Base-by-base conservation (phyloP, 2,113 vertebrate species). In the Cottus gobio region DNA sequence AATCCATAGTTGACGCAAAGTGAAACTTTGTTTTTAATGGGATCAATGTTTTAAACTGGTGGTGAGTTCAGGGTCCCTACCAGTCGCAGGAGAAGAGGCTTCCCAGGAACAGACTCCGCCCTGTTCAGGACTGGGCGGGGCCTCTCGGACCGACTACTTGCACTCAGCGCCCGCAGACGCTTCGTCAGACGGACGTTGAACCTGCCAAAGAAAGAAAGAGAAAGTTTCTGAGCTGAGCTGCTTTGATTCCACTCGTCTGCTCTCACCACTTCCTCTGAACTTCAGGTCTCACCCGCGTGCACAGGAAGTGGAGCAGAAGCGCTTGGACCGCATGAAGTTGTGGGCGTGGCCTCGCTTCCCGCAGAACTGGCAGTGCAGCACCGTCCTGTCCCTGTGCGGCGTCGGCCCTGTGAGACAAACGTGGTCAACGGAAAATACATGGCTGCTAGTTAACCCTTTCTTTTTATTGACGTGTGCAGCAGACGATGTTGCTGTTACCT, bases 281-380 rank as follows among this genome's bases (percentile, higher is more conserved):
- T 3, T 34, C 34, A 34, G 24, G 46, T 10, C 90, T 91, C 84
- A 95, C 98, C 98, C 97, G 90, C 98, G 98, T 60, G 98, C 97
- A 93, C 98, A 99, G 71, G 97, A 97, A 80, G 96, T 97, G 76
- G 98, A 98, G 90, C 98, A 99, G 96, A 99, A 99, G 80, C 98
- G 96, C 66, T 98, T 99, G 84, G 98, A 99, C 70, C 97, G 93
- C 67, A 96, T 94, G 94, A 99, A 99, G 80, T 97, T 97, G 94
- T 96, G 95, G 7, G 97, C 94, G 81, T 97, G 98, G 52, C 97
- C 97, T 95, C 96, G 95, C 91, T 99, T 99, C 5, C 96, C 97
- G 85, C 98, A 99, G 93, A 98, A 97, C 94, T 99, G 97, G 90
- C 98, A 99, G 93, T 98, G 97, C 57, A 99, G 94, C 82, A 99